These are phyloP conservation scores for Plecotus auritus DNA, from an alignment of 2,113 vertebrate species.

Conservation along the genomic window DNA sequence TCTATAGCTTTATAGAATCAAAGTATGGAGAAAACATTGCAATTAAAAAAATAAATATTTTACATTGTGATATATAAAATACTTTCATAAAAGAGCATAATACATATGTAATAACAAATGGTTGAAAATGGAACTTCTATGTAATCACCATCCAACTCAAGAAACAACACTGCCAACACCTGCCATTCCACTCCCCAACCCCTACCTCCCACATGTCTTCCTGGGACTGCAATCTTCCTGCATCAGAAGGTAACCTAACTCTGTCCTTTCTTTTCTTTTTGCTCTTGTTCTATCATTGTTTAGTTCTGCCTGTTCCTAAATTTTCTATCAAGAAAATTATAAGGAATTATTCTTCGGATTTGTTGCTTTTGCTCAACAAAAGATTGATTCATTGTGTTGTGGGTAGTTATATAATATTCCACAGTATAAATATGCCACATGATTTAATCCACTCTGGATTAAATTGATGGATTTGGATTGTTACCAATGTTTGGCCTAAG, in stretches of 20 bases:
- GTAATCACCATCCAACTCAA: neutral
- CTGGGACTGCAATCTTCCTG: neutral
- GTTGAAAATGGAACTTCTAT: neutral
- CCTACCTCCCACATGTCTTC: rapidly evolving
- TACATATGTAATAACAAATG: neutral
- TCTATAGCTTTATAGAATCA: neutral
- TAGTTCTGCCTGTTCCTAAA: neutral
- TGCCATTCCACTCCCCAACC: neutral
- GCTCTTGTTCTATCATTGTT: neutral
- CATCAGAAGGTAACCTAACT: neutral
- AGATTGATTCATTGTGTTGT: neutral
- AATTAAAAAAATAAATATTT: neutral
- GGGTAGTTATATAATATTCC: neutral
- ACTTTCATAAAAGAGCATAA: neutral
- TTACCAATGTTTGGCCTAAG: neutral
- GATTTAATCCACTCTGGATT: neutral
- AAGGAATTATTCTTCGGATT: neutral
- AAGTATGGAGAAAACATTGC: neutral
- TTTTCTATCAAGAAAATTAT: neutral
- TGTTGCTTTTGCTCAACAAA: neutral
- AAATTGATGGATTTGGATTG: neutral
- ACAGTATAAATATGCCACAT: too few species aligned
- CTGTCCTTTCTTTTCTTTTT: neutral
- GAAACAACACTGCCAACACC: neutral
- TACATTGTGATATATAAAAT: neutral